Evolutionary conservation across 2,113 vertebrate species (phyloP).

Genomic region (Lynx canadensis): DNA sequence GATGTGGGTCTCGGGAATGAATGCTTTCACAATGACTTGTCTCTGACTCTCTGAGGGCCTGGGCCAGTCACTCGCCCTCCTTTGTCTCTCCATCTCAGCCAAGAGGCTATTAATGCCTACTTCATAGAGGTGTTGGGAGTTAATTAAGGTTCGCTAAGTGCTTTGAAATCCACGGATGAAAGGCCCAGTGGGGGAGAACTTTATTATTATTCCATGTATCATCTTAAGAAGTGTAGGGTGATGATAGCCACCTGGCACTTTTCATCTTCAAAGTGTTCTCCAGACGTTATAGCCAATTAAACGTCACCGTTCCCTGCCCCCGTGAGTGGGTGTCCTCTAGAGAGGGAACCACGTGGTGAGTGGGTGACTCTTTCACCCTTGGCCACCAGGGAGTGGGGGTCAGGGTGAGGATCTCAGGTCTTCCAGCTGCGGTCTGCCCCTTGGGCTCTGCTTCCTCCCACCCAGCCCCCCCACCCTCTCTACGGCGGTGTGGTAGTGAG

Average conservation of each 20-base stretch:
- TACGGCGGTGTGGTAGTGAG: rapidly evolving
- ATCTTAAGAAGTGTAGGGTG: constrained; percentile 73
- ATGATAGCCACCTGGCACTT: constrained; percentile 76
- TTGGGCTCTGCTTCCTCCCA: background rate
- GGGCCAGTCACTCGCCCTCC: constrained; percentile 25
- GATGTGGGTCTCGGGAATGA: rapidly evolving
- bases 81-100: constrained; percentile 37
- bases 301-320: constrained; percentile 62
- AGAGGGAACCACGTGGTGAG: background rate
- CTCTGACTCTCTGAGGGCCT: constrained; percentile 54
- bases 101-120: constrained; percentile 74
- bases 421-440: background rate
- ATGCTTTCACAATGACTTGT: background rate
- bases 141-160: constrained; percentile 79
- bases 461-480: background rate
- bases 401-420: background rate
- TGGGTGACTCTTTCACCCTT: background rate
- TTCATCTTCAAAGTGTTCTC: constrained; percentile 80
- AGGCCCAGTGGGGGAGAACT: constrained; percentile 76
- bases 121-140: constrained; percentile 76
- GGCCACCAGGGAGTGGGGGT: background rate
- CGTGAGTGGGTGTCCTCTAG: constrained; percentile 63
- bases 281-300: constrained; percentile 72
- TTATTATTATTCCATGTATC: constrained; percentile 76
- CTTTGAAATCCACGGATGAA: constrained; percentile 81